Conservation (phyloP, 2,797 vertebrate genomes). For the Melanotaenia trifasciata region DNA sequence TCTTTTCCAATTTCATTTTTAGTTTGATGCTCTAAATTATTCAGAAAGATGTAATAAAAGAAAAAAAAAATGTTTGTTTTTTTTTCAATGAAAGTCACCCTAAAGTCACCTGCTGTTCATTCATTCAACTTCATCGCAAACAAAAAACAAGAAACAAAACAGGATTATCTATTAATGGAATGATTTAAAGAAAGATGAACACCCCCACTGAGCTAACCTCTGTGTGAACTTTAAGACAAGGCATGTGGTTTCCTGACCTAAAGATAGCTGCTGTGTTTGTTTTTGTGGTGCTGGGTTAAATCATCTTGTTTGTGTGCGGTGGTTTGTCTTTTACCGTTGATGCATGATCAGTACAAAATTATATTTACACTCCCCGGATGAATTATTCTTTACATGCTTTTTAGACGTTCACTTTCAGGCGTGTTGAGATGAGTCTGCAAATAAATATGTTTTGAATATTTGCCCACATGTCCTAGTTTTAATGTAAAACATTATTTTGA, state of each 20-base stretch:
- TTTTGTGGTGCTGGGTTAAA: too few species aligned
- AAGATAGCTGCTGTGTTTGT: slow-evolving; percentile 24
- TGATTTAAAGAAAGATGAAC: slow-evolving; percentile 47
- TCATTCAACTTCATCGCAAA: too few species aligned
- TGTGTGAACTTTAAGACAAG: slow-evolving; percentile 14
- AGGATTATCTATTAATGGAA: slow-evolving; percentile 36
- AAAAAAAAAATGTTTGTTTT: neutral
- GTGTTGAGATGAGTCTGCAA: neutral
- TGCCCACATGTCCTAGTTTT: slow-evolving; percentile 17
- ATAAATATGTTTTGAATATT: neutral
- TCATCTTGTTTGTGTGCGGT: too few species aligned
- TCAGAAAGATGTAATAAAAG: neutral
- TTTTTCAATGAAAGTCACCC: too few species aligned
- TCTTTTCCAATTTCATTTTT: too few species aligned
- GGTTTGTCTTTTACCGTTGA: neutral
- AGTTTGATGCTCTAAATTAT: too few species aligned
- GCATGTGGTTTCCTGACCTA: slow-evolving; percentile 18
- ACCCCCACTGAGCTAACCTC: slow-evolving; percentile 17
- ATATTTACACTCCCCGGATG: neutral
- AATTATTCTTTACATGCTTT: neutral
- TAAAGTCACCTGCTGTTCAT: neutral
- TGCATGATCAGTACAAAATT: neutral
- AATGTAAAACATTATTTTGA: slow-evolving; percentile 34
- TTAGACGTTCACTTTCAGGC: neutral
- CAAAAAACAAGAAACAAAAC: too few species aligned